Base-by-base conservation (phyloP, 1,140 invertebrate species). In the Caenorhabditis latens region DNA sequence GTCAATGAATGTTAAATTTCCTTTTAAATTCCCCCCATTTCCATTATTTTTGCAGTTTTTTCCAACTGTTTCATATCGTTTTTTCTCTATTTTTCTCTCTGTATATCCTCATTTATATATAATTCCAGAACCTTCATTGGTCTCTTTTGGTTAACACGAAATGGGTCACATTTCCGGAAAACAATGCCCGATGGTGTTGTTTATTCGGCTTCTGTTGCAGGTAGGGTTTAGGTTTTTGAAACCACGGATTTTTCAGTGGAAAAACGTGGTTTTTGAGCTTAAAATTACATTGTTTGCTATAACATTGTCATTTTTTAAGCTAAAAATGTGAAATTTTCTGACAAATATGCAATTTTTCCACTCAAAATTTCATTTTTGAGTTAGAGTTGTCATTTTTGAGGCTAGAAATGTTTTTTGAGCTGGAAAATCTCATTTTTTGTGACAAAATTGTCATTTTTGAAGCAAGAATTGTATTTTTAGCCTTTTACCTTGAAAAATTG, bases 131-230 rank as follows among this genome's bases (percentile, higher is more conserved):
- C 46, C 40, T 6, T 71, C 46, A 43, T 50, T 7, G 71, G 58
- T n/a, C 9, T 79, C 46, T 79, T 21, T 16, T 79, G 40, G 71
- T 24, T 79, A 79, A 79, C 71, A 24, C 40, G 13, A 53, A 67
- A 79, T 79, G 71, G 71, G 71, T 79, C 71, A 79, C 71, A 79
- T 79, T 50, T 79, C 71, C 71, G 71, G 71, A 79, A 79, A 79
- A 50, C 71, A 79, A 79, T 85, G 84, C 50, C 84, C 84, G 4
- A 65, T 85, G 46, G 63, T 85, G 43, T 50, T 85, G 63, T 48
- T 85, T 43, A 43, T 85, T 21, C 84, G 84, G 40, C 67, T 85
- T 8, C 40, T 71, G 40, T n/a, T 85, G 57, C 84, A 85, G 84
- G 84, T 85, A 4, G 13, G 43, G 4, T 83, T 83, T 83, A 4